Evolutionary conservation across 2,797 vertebrate genomes (phyloP), one percentile per base, ranked within the genome.

Genomic region (Petrocephalus schoutedeni): DNA sequence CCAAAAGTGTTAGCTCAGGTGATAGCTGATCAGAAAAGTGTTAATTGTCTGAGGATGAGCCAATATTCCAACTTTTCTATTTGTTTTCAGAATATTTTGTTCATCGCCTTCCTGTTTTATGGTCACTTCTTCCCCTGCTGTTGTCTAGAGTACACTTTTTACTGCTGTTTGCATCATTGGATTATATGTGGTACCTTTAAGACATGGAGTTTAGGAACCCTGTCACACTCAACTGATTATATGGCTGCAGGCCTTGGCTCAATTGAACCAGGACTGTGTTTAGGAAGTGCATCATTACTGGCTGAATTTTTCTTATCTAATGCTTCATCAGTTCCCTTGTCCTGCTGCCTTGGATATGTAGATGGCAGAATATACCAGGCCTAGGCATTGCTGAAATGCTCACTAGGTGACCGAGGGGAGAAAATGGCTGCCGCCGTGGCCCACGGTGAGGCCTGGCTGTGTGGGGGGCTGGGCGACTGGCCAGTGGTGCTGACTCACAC

Each of bases 401-500:
- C n/a, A 3, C 45, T 12, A 28, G 80, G 49, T 53, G 41, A 21
- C 41, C 19, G 2, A 21, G 10, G 9, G 21, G 21, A 83, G n/a
- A 83, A 83, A 83, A 83, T 53, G 80, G 80, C 80, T 83, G 80
- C 80, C n/a, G 10, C 41, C 8, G 16, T 82, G 19, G 16, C 45
- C 45, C 9, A 23, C 3, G 10, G 64, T 23, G 36, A 51, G 49
- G 51, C n/a, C 80, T 45, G 2, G 49, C 49, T 8, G 74, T 4
- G 7, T 41, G 41, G 74, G 32, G 36, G 59, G 41, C 41, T 61
- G 23, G 21, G 19, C 74, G 21, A 36, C 85, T 36, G 23, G 10
- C 21, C 8, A 83, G 85, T 82, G 45, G 51, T 61, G 84, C 85
- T 89, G 77, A 84, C 61, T 87, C 82, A 53, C 36, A 36, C 49